A percentile compares a stretch with the other conserved stretches of the same genome.
Conservation (phyloP, 2,797 vertebrate genomes). For the Cichlasoma orientale region DNA sequence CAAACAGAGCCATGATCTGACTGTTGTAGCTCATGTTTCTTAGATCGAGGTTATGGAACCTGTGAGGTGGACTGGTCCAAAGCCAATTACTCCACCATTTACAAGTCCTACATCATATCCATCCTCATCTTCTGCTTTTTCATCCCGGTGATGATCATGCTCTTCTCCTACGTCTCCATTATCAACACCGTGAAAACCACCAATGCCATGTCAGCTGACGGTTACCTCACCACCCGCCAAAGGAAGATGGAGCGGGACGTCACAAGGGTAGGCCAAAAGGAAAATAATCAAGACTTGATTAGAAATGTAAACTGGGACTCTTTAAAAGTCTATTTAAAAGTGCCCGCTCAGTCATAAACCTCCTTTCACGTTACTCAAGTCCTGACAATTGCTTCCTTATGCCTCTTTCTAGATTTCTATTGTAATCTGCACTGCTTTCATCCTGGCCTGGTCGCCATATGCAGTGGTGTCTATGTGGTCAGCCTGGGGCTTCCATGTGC, state of each 20-base stretch:
- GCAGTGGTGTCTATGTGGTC: constrained; percentile 93
- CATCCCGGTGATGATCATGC: constrained; percentile 84
- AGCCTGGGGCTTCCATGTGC: constrained; percentile 84
- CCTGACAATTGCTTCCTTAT: constrained; percentile 51
- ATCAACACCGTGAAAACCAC: constrained; percentile 89
- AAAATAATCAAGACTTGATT: background rate
- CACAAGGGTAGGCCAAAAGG: constrained; percentile 76
- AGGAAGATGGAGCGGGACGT: constrained; percentile 85
- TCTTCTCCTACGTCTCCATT: constrained; percentile 86
- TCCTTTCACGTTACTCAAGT: constrained; percentile 12
- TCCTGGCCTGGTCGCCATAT: constrained; percentile 92
- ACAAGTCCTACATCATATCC: constrained; percentile 89
- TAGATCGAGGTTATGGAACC: constrained; percentile 88
- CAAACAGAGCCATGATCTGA: background rate
- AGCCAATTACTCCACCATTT: constrained; percentile 89
- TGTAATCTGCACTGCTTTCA: constrained; percentile 87
- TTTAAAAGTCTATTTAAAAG: constrained; percentile 28
- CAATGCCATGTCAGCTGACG: constrained; percentile 81
- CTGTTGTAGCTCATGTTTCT: background rate
- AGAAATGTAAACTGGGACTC: constrained; percentile 9
- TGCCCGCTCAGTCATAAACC: constrained; percentile 1
- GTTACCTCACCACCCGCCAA: constrained; percentile 82
- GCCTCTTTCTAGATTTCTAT: constrained; percentile 83
- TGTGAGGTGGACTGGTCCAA: constrained; percentile 92
- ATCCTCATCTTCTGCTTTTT: constrained; percentile 90